A percentile compares a stretch with the other conserved stretches of the same genome.
Conservation (phyloP, 2,797 vertebrate species). For the Catamblyrhynchus diadema region DNA sequence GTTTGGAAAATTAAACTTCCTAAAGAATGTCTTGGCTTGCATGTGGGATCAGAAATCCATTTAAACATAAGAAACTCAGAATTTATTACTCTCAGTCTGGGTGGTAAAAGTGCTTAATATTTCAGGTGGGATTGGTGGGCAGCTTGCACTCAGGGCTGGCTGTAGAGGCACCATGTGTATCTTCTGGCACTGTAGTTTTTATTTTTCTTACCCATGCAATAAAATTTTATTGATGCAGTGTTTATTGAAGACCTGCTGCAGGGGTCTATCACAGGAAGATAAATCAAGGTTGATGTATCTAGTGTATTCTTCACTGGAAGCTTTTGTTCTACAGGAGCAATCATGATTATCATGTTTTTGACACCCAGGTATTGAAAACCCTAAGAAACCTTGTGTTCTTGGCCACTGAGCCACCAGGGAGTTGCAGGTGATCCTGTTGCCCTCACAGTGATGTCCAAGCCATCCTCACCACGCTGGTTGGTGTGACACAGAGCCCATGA, state of each 20-base stretch:
- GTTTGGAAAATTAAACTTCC: neutral
- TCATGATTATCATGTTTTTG: neutral
- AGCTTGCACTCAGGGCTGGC: neutral
- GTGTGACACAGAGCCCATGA: neutral
- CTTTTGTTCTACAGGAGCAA: neutral
- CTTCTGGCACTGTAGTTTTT: neutral
- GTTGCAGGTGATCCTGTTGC: neutral
- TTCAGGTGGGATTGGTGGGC: neutral
- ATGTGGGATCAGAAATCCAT: neutral
- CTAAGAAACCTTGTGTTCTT: neutral
- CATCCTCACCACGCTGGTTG: neutral
- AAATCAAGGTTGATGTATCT: neutral
- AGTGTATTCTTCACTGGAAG: neutral
- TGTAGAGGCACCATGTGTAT: fast-evolving
- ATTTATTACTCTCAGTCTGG: neutral
- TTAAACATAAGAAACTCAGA: neutral
- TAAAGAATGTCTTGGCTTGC: neutral
- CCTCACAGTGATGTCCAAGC: neutral
- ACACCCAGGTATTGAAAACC: neutral
- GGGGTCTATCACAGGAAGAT: neutral
- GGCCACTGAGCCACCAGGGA: neutral
- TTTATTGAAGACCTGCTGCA: neutral
- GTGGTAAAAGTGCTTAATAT: neutral
- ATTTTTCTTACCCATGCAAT: neutral
- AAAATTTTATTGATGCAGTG: neutral